These are phyloP conservation scores for Arctia plantaginis DNA, from an alignment of 2,888 invertebrate species.

Conservation along the genomic window DNA sequence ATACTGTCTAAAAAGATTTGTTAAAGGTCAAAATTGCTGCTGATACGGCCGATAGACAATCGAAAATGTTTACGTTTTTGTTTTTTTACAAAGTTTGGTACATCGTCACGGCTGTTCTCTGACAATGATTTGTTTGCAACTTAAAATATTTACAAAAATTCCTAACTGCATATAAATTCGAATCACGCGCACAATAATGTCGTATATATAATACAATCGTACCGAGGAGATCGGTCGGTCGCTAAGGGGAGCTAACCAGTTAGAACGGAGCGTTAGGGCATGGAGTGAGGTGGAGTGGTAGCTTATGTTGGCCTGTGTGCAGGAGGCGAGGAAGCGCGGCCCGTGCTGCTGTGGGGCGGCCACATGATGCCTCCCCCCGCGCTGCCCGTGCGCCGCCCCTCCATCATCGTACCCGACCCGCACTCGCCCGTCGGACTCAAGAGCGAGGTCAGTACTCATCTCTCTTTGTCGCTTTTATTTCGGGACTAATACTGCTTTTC, in stretches of 20 bases:
- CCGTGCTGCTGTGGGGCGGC: conserved; percentile 72
- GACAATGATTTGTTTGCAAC: not conserved
- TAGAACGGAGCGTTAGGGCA: conserved; percentile 35
- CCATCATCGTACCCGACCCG: conserved; percentile 87
- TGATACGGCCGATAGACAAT: too few species aligned
- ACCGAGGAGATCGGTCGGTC: too few species aligned
- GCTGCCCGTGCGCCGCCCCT: conserved; percentile 88
- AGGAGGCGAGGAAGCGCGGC: conserved; percentile 63
- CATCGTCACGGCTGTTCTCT: not conserved
- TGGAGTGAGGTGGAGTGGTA: conserved; percentile 18
- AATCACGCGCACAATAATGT: not conserved
- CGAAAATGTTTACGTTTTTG: not conserved
- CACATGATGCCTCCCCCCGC: conserved; percentile 87
- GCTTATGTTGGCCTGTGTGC: conserved; percentile 40
- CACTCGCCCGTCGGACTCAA: conserved; percentile 87
- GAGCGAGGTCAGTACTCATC: conserved; percentile 70
- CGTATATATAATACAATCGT: too few species aligned
- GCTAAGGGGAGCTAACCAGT: conserved; percentile 22
- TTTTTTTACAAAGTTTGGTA: too few species aligned
- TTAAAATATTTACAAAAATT: not conserved
- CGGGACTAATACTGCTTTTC: not conserved
- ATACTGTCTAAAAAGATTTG: not conserved
- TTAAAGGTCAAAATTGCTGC: not conserved
- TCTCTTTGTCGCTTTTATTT: not conserved
- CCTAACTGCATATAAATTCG: not conserved